These are phyloP conservation scores for Epiblema foenella DNA, from an alignment of 2,888 invertebrate genomes.

Conservation along the genomic window DNA sequence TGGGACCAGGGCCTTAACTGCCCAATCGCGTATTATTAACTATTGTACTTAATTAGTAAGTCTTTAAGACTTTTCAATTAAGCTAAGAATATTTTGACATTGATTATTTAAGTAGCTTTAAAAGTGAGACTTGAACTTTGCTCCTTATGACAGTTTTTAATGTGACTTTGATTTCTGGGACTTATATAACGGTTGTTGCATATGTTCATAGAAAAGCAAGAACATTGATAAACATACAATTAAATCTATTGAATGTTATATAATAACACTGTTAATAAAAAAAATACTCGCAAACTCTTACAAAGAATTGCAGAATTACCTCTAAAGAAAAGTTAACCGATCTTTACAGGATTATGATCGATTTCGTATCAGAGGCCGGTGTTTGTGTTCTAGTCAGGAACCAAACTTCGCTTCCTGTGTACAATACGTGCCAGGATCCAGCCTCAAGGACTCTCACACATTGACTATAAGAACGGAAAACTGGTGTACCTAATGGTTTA, in stretches of 20 bases:
- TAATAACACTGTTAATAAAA: no score
- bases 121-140: conserved; percentile 4
- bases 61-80: conserved; percentile 2
- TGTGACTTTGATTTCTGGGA: no score
- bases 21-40: neutral
- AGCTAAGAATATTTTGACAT: neutral
- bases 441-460: conserved; percentile 30
- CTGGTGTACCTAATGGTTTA: neutral
- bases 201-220: neutral
- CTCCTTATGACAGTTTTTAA: no score
- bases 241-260: no score
- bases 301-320: no score
- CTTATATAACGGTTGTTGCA: no score
- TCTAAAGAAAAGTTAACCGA: neutral
- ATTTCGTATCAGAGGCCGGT: conserved; percentile 27
- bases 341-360: conserved; percentile 21
- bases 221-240: no score
- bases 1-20: no score
- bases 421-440: conserved; percentile 38
- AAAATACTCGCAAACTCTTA: no score
- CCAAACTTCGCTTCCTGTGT: conserved; percentile 43
- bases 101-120: conserved; percentile 4
- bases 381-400: conserved; percentile 37
- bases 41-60: neutral
- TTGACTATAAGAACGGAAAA: neutral